Conservation (phyloP, 2,888 invertebrate genomes). For the Phragmatobia fuliginosa region DNA sequence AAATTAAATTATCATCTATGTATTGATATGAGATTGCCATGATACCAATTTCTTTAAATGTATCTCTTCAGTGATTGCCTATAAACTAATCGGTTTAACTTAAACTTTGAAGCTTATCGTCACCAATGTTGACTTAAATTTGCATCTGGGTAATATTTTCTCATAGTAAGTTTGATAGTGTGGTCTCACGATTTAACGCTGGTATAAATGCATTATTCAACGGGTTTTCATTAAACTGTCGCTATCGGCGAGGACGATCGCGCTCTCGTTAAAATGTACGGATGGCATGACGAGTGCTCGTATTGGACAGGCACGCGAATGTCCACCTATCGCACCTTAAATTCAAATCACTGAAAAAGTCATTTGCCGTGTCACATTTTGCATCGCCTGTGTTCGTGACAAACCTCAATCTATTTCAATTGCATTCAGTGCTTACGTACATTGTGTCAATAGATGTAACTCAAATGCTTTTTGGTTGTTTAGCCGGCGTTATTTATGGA, state of each 20-base stretch:
- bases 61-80: no score
- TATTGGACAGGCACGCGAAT: constrained; percentile 69
- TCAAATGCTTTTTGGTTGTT: neutral
- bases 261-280: constrained; percentile 85
- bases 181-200: constrained; percentile 86
- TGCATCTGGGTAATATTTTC: constrained; percentile 80
- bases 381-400: constrained; percentile 51
- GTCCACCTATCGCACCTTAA: constrained; percentile 64
- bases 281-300: constrained; percentile 85
- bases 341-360: constrained; percentile 62
- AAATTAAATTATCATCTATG: no score
- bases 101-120: constrained; percentile 77
- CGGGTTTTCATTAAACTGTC: constrained; percentile 84
- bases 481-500: constrained; percentile 2
- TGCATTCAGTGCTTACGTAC: constrained; percentile 16
- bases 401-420: constrained; percentile 47
- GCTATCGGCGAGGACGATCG: constrained; percentile 81
- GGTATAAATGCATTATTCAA: constrained; percentile 86
- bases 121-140: constrained; percentile 80
- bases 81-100: no score
- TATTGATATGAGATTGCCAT: no score
- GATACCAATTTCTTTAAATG: no score
- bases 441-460: constrained; percentile 5
- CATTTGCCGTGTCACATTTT: constrained; percentile 55
- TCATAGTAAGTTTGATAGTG: constrained; percentile 78